A percentile compares a stretch with the other conserved stretches of the same genome.
These are phyloP conservation scores for Amphiprion percula DNA, from an alignment of 2,113 vertebrate species.

Conservation along the genomic window DNA sequence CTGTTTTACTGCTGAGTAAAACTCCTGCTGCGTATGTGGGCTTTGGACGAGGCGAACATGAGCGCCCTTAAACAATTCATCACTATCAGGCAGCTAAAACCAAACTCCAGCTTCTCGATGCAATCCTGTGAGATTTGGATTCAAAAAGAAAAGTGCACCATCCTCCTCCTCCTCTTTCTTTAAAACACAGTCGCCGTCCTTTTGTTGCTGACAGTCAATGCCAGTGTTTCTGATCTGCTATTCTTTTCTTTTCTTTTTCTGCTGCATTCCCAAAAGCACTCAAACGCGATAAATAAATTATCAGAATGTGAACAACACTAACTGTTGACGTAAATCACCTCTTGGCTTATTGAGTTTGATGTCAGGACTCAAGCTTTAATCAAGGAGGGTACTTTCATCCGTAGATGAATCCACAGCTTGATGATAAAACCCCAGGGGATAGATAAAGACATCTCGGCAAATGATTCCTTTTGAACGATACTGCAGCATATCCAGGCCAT, in stretches of 20 bases:
- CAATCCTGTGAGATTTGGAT: slow-evolving; percentile 27
- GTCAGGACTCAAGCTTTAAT: slow-evolving; percentile 43
- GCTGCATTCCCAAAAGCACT: slow-evolving; percentile 29
- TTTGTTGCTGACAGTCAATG: slow-evolving; percentile 47
- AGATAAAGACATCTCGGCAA: background rate
- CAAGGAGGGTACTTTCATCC: slow-evolving; percentile 40
- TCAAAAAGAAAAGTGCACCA: background rate
- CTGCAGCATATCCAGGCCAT: slow-evolving; percentile 1
- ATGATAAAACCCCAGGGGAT: slow-evolving; percentile 31
- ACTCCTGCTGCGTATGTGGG: slow-evolving; percentile 23
- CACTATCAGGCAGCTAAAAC: background rate
- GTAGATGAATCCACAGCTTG: slow-evolving; percentile 28
- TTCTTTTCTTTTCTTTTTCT: slow-evolving; percentile 22
- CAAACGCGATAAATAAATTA: slow-evolving; percentile 62
- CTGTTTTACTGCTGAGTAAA: slow-evolving; percentile 64
- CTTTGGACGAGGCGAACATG: slow-evolving; percentile 1
- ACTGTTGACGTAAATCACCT: slow-evolving; percentile 37
- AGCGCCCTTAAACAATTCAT: slow-evolving; percentile 21
- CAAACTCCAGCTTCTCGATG: slow-evolving; percentile 14
- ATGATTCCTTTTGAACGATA: slow-evolving; percentile 32
- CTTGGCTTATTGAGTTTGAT: slow-evolving; percentile 41
- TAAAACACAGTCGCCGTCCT: background rate
- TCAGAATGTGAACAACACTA: slow-evolving; percentile 54
- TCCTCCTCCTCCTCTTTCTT: background rate
- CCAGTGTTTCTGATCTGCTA: slow-evolving; percentile 47